Evolutionary conservation across 92 coral and sea anemone genomes (phyloP).

Genomic region (Chrysogorgia sp.): DNA sequence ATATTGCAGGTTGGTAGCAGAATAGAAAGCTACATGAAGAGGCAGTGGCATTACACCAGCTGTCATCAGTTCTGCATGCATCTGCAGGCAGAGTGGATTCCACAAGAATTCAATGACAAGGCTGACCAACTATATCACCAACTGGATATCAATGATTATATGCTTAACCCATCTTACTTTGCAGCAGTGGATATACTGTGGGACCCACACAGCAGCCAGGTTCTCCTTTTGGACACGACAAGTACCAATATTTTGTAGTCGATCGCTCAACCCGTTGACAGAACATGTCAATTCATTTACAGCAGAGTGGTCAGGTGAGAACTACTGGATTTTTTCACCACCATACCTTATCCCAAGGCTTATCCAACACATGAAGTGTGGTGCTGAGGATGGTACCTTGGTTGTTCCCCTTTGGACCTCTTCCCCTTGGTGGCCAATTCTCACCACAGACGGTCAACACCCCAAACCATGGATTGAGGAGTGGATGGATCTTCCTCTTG

Average conservation of each 20-base stretch:
- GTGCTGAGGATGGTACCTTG: conserved; percentile 27
- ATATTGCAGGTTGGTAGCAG: conserved; percentile 47
- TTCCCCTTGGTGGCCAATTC: conserved; percentile 39
- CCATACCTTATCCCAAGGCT: conserved; percentile 15
- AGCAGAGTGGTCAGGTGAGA: conserved; percentile 23
- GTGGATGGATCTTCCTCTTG: conserved; percentile 30
- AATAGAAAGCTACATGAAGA: conserved; percentile 33
- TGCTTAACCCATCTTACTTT: conserved; percentile 7
- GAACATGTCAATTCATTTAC: conserved; percentile 40
- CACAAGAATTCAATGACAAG: conserved; percentile 5
- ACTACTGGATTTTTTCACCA: conserved; percentile 25
- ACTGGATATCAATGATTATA: conserved; percentile 23
- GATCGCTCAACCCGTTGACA: conserved; percentile 4
- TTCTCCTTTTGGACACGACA: conserved; percentile 25
- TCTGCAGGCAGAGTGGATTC: conserved; percentile 49
- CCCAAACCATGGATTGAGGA: conserved; percentile 22
- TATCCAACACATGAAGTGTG: conserved; percentile 15
- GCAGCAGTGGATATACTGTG: conserved; percentile 35
- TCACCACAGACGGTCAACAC: conserved; percentile 8
- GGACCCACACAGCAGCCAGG: conserved; percentile 32
- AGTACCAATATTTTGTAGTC: conserved; percentile 20
- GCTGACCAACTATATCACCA: conserved; percentile 30
- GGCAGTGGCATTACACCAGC: conserved; percentile 32
- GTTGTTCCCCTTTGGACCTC: conserved; percentile 35
- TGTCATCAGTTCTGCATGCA: conserved; percentile 15